Base-by-base conservation (phyloP, 2,888 invertebrate genomes). In the Unio pictorum region DNA sequence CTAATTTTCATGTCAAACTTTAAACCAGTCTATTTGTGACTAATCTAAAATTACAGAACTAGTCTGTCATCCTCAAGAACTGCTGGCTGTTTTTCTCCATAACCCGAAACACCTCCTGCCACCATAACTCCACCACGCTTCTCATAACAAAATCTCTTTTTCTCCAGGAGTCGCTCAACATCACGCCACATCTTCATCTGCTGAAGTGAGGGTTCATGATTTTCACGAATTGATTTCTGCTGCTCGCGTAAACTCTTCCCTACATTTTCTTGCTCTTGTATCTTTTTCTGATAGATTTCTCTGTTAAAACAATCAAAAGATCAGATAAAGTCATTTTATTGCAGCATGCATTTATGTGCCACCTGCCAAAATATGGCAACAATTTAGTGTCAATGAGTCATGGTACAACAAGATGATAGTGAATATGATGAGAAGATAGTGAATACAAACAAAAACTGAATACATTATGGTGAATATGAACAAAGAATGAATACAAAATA, bases 241-340 rank as follows among this genome's bases (percentile, higher is more conserved):
- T 88, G 88, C 72, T 91, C 90, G 26, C 89, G 79, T 63, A 91
- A 80, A 62, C 88, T 84, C 68, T 91, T 90, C 20, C 91, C 90
- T 23, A 90, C 79, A 75, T 90, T 92, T 87, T 94, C 93, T 83
- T 93, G 91, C 80, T 94, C 93, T 68, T 91, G 90, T 64, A 94
- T 92, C 84, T 93, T 93, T 77, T 91, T 91, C 81, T 92, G 92
- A 82, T 94, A 91, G 76, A 92, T 91, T 78, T 94, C 94, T 89
- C 94, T 93, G 89, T 88, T 91, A 30, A 91, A 58, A 67, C 66
- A 78, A 75, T n/a, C 18, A 15, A 62, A 57, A 18, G 20, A 60
- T 57, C 17, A 34, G 23, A 20, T 45, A 45, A 45, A 45, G 15
- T 45, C 15, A 45, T 4, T 45, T 45, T 45, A 45, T 45, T 45